Evolutionary conservation across 1,140 invertebrate species (phyloP).

Genomic region (Brachionus calyciflorus): DNA sequence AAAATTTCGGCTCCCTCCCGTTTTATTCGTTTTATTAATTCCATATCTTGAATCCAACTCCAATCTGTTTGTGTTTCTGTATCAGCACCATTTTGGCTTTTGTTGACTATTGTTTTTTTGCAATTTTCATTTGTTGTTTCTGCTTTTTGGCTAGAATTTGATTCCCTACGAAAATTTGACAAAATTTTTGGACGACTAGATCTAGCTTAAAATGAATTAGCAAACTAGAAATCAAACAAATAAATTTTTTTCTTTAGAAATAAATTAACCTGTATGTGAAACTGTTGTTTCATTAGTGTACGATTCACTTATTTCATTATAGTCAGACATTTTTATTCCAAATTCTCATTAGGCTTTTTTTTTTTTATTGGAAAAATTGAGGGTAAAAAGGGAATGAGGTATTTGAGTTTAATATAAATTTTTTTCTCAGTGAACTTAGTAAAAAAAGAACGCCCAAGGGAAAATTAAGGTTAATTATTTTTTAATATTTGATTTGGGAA

Average conservation of each 20-base stretch:
- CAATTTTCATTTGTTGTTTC: not conserved
- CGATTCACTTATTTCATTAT: constrained; percentile 2
- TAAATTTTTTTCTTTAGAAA: not conserved
- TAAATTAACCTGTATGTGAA: constrained; percentile 15
- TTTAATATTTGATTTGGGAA: constrained; percentile 6
- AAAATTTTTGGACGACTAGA: not conserved
- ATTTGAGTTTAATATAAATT: no score
- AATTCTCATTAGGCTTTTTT: no score
- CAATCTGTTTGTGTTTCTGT: constrained; percentile 32
- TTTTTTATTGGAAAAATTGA: no score
- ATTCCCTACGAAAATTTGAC: constrained; percentile 2
- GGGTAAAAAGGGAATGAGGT: no score
- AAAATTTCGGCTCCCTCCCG: constrained; percentile 6
- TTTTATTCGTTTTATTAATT: constrained; percentile 9
- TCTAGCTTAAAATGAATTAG: not conserved
- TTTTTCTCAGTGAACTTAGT: no score
- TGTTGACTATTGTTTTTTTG: no score
- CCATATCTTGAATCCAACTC: constrained; percentile 45
- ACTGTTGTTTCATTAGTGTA: not conserved
- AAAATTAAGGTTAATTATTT: no score
- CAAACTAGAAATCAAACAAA: not conserved
- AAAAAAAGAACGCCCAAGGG: no score
- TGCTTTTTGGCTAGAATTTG: not conserved
- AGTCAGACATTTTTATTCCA: constrained; percentile 7
- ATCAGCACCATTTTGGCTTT: not conserved